Evolutionary conservation across 2,113 vertebrate genomes (phyloP), one percentile per base, ranked within the genome.

Genomic region (Pseudorasbora parva): DNA sequence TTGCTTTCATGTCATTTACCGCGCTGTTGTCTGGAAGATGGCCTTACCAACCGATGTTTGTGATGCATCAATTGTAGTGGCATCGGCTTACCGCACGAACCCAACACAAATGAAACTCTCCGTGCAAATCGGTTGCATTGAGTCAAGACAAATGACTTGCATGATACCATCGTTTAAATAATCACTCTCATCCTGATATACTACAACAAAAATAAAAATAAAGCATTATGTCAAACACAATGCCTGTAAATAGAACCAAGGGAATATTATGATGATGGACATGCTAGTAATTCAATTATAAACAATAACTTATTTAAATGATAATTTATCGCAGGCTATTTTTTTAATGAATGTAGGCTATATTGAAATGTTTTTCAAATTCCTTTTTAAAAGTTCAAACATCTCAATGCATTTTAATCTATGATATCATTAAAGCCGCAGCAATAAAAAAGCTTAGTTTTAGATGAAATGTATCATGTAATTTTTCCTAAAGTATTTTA

Each of bases 1-100:
- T 33, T 33, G 54, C 41, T 60, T 57, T 60, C 14, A 64, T 62
- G 72, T 83, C 82, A 83, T 74, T 37, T 49, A 45, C 43, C 81
- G 54, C 43, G 69, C 23, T 43, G 72, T 83, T 76, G 27, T 76
- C 27, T 41, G 43, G 59, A 66, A 33, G 66, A 71, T 23, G 71
- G 9, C 33, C 27, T 41, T 77, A 37, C 62, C 12, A 43, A 57
- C 33, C 59, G 49, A 30, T 76, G 82, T 68, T 62, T 75, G 19
- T 43, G 11, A 47, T 73, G n/a, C 43, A 27, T 73, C n/a, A 57
- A 56, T 43, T 37, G 25, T 41, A 5, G 47, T 79, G 64, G 43
- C 60, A 51, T 68, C 47, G 45, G 41, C 41, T 79, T 79, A 14
- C 14, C 57, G 51, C 68, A 41, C 68, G n/a, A 45, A 41, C 8